Percentiles rank a stretch among this genome's conserved stretches.
Conservation (phyloP, 1,140 invertebrate species). For the Doryteuthis pealeii region DNA sequence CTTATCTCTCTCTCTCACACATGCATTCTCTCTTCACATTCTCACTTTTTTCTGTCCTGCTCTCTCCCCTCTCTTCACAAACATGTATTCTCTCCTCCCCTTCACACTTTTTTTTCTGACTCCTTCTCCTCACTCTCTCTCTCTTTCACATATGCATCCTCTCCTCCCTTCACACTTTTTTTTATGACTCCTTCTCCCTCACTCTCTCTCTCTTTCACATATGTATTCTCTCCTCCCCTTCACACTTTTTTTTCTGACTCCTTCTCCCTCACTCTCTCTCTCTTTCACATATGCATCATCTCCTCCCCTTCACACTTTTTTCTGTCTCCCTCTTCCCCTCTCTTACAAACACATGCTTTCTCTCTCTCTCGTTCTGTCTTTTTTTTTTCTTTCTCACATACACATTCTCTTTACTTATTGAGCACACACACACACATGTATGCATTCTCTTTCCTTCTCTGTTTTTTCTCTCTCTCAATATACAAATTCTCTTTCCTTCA, state of each 20-base stretch:
- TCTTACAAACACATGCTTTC: no score
- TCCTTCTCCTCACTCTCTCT: not conserved
- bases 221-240: no score
- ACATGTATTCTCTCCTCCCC: not conserved
- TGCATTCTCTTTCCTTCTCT: no score
- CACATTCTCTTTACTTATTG: no score
- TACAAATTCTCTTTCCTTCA: no score
- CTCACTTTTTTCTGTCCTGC: not conserved
- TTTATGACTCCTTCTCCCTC: not conserved
- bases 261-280: not conserved
- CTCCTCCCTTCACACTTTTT: not conserved
- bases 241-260: not conserved
- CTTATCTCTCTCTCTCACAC: not conserved
- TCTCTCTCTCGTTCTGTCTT: no score
- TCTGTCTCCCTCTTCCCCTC: no score
- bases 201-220: accelerated
- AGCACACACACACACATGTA: no score
- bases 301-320: no score
- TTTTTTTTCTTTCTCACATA: no score
- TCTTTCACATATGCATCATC: no score
- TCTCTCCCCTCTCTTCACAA: not conserved
- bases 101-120: not conserved
- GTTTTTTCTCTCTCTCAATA: no score
- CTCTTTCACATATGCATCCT: not conserved
- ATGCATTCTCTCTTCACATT: not conserved